phyloP scores from a whole-genome alignment of 1,140 invertebrate genomes.

The Drosophila subobscura region DNA sequence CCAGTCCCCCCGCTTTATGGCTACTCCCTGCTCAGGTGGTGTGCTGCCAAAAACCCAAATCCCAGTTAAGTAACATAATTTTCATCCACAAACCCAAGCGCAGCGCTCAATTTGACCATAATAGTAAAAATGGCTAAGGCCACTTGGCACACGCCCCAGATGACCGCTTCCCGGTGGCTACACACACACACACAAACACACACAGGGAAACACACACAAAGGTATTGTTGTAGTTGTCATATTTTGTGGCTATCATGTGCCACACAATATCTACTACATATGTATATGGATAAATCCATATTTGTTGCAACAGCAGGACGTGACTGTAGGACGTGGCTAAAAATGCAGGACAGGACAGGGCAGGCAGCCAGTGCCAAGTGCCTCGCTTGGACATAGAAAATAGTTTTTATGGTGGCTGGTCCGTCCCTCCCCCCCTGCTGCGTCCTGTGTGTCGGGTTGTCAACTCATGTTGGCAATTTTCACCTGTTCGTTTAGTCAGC shows the following conservation, averaged over 20 bases:
- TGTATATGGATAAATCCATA: slow-evolving; percentile 13
- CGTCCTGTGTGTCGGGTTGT: slow-evolving; percentile 48
- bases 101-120: slow-evolving; percentile 63
- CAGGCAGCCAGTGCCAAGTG: slow-evolving; percentile 24
- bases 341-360: slow-evolving; percentile 37
- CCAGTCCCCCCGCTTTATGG: no score
- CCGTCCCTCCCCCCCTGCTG: slow-evolving; percentile 3
- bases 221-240: slow-evolving; percentile 56
- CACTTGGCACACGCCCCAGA: slow-evolving; percentile 59
- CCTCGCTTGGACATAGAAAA: slow-evolving; percentile 68
- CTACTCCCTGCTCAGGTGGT: no score
- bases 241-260: slow-evolving; percentile 64
- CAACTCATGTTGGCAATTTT: slow-evolving; percentile 81
- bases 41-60: no score
- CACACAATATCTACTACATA: slow-evolving; percentile 25
- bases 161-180: slow-evolving; percentile 17
- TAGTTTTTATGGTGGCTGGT: slow-evolving; percentile 62
- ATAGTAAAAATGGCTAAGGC: slow-evolving; percentile 57
- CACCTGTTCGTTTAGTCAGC: slow-evolving; percentile 63
- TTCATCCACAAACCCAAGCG: slow-evolving; percentile 34
- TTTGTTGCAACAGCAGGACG: slow-evolving; percentile 45
- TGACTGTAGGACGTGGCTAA: slow-evolving; percentile 56
- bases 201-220: no score
- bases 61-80: slow-evolving; percentile 38
- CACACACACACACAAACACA: background rate